These are phyloP conservation scores for Drosophila rubida DNA, from an alignment of 2,888 invertebrate genomes.

Conservation along the genomic window DNA sequence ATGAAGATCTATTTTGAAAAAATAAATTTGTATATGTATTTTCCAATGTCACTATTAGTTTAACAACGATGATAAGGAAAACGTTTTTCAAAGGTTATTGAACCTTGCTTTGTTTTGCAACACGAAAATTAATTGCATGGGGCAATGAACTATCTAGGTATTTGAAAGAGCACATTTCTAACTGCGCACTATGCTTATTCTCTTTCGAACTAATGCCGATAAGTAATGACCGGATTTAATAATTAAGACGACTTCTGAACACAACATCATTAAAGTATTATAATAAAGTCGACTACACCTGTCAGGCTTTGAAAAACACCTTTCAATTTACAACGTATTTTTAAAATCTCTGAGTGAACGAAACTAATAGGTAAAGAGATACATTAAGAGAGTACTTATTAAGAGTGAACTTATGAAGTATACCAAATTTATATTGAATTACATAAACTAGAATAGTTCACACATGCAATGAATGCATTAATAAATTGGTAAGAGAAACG, in stretches of 20 bases:
- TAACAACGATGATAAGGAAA: slow-evolving; percentile 16
- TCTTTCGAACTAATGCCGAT: background rate
- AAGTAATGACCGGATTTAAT: background rate
- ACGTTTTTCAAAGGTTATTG: background rate
- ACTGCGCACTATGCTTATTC: background rate
- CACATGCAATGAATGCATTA: too few species aligned
- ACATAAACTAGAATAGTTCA: background rate
- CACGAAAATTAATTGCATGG: background rate
- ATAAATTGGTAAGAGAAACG: background rate
- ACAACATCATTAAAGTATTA: background rate
- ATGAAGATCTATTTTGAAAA: background rate
- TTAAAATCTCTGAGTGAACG: background rate
- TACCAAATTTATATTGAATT: slow-evolving; percentile 11
- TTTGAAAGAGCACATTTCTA: background rate
- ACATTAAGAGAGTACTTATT: background rate
- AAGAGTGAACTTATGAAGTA: slow-evolving; percentile 5
- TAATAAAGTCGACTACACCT: too few species aligned
- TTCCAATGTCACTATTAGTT: background rate
- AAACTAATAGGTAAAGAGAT: background rate
- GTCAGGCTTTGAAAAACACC: too few species aligned
- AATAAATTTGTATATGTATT: background rate
- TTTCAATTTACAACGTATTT: too few species aligned
- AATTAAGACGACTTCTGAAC: background rate
- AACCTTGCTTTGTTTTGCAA: background rate
- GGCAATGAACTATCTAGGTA: background rate